These are phyloP conservation scores for Enteromius radiatus DNA, from an alignment of 2,797 vertebrate genomes.

Conservation along the genomic window DNA sequence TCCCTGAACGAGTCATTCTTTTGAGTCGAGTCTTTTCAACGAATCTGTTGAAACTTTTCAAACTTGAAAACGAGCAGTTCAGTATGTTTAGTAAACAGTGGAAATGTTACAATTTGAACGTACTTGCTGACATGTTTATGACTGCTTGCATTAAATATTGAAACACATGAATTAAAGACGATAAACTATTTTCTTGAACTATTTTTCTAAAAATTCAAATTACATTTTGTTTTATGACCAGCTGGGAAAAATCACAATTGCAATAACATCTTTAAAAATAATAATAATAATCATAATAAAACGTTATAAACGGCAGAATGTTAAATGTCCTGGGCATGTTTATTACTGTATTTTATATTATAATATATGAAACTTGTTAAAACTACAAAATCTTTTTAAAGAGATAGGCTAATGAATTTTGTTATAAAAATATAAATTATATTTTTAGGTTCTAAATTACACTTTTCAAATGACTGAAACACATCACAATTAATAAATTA, in stretches of 20 bases:
- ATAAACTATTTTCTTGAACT: not conserved
- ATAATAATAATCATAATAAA: not conserved
- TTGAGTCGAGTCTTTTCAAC: constrained; percentile 5
- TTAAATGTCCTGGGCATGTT: not conserved
- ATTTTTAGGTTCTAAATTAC: not conserved
- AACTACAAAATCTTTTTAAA: not conserved
- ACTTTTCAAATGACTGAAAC: not conserved
- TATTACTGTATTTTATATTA: not conserved
- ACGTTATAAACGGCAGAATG: not conserved
- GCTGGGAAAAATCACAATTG: not conserved
- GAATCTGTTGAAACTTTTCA: not conserved
- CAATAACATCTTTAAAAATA: not conserved
- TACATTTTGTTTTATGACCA: not conserved
- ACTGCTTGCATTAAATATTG: not conserved
- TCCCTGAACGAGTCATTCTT: not conserved
- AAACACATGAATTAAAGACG: not conserved
- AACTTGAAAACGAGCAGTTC: not conserved
- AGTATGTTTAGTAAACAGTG: not conserved
- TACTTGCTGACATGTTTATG: not conserved
- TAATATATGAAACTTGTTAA: not conserved
- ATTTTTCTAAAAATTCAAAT: not conserved
- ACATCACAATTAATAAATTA: not conserved
- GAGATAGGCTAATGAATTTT: not conserved
- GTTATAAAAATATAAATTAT: not conserved
- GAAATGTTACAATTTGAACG: not conserved